Base-by-base conservation (phyloP, 2,888 invertebrate genomes). In the Callyntrura sp. region DNA sequence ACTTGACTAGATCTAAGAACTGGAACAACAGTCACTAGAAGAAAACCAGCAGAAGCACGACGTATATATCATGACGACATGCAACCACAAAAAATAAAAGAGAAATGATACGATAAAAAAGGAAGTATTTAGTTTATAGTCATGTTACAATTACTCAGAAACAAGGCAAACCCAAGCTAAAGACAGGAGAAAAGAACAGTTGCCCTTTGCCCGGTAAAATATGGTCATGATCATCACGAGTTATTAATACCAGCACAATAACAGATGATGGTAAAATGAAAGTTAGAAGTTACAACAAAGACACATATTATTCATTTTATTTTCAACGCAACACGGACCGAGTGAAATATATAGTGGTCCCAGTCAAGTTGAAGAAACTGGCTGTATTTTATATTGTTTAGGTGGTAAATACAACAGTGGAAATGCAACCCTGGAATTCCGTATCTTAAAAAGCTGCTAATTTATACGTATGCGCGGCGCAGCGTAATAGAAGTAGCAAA, bases 81-180 rank as follows among this genome's bases (percentile, higher is more conserved):
- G 68, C 68, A 68, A 68, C 68, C 23, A 23, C 28, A 2, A 45
- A 68, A 43, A 65, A 25, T 68, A 45, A 23, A 28, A 62, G 12
- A 55, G 11, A 45, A 20, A 68, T 68, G 35, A 43, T 70, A 45
- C 45, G 17, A 11, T 17, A 43, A 14, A 35, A 68, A 68, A 68
- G 68, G 68, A 70, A 70, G 70, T 70, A 70, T 23, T 48, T 73
- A 48, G 73, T 48, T 73, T 73, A 48, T 73, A 48, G 20, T 11
- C 48, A 73, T 73, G 73, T 73, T 17, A 14, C 73, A 73, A 70
- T 70, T 43, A 70, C 23, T 23, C 14, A 48, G 43, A 48, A 48
- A 73, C 48, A 73, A 45, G 48, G 45, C 4, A 68, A 43, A 35
- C 35, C 17, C n/a, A 25, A 35, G 20, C 45, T 14, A n/a, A 17